Conservation (phyloP, 2,888 invertebrate genomes). For the Melinaea menophilus region DNA sequence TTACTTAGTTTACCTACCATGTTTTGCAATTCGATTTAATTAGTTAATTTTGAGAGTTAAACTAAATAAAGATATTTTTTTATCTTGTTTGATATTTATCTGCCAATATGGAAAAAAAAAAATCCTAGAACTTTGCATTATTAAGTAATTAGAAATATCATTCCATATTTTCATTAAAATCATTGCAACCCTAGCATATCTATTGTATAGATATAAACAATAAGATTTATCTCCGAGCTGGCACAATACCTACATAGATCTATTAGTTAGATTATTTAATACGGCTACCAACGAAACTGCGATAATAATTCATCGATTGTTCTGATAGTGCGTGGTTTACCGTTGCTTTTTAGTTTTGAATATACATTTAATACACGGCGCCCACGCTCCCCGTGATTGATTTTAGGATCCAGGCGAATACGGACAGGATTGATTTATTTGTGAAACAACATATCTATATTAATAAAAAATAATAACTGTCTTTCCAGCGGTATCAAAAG, state of each 20-base stretch:
- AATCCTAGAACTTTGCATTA: no score
- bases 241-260: constrained; percentile 45
- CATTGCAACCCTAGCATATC: constrained; percentile 47
- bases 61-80: no score
- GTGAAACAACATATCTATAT: neutral
- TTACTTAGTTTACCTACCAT: no score
- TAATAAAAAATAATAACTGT: no score
- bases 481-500: no score
- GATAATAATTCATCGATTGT: constrained; percentile 49
- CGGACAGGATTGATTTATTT: neutral
- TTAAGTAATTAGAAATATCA: neutral
- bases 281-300: constrained; percentile 56
- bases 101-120: no score
- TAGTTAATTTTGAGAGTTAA: no score
- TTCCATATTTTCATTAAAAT: constrained; percentile 10
- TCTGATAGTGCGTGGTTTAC: constrained; percentile 14
- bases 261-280: constrained; percentile 56
- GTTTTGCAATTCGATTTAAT: no score
- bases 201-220: constrained; percentile 60
- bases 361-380: constrained; percentile 21
- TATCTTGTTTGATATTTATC: no score
- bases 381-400: constrained; percentile 10
- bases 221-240: constrained; percentile 55
- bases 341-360: constrained; percentile 18
- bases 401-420: constrained; percentile 2